These are phyloP conservation scores for Charanyca ferruginea DNA, from an alignment of 2,888 invertebrate genomes.

Conservation along the genomic window DNA sequence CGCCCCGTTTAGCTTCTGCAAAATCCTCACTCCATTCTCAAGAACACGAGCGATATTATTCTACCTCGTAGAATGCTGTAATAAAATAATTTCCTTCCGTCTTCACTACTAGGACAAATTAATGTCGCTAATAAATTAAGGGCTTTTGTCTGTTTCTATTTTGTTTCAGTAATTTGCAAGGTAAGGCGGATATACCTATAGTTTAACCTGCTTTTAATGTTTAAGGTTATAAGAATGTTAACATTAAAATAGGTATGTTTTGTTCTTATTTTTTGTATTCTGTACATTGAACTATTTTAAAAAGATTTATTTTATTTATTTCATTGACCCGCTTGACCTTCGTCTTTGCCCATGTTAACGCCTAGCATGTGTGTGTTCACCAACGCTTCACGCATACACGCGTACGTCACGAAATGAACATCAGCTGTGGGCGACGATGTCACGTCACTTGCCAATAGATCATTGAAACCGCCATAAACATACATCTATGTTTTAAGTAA, in stretches of 20 bases:
- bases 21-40: conserved; percentile 33
- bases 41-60: conserved; percentile 52
- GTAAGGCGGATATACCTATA: conserved; percentile 61
- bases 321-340: no score
- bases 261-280: background rate
- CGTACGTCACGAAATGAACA: no score
- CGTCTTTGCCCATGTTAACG: no score
- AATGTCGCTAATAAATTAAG: conserved; percentile 77
- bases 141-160: conserved; percentile 77
- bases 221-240: conserved; percentile 19
- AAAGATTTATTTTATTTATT: no score
- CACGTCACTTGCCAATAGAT: no score
- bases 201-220: conserved; percentile 46
- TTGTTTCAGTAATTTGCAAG: conserved; percentile 74
- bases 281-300: background rate
- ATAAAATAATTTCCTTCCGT: conserved; percentile 65
- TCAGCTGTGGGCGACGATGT: no score
- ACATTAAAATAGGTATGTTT: background rate
- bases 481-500: no score
- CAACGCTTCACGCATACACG: no score
- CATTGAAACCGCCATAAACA: no score
- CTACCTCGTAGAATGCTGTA: conserved; percentile 34
- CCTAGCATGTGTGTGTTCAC: no score
- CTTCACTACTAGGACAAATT: conserved; percentile 77
- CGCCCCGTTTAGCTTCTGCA: conserved; percentile 3